phyloP scores from a whole-genome alignment of 2,888 invertebrate genomes.

The Drosophila crucigera region DNA sequence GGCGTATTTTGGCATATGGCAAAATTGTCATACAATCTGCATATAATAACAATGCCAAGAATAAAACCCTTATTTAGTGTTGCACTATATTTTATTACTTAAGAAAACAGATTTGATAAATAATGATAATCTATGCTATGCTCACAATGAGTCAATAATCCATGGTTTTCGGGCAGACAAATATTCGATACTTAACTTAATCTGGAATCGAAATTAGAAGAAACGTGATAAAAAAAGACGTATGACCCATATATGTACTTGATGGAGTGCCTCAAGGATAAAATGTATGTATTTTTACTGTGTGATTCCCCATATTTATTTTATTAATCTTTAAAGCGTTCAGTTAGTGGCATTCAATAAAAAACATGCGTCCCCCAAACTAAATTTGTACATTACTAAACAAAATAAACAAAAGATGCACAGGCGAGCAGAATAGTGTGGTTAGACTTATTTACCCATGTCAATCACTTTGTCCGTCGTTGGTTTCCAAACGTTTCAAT shows the following conservation, averaged over 20 bases:
- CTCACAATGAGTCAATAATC: neutral
- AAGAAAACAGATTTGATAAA: neutral
- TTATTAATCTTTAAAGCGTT: constrained; percentile 16
- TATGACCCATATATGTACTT: neutral
- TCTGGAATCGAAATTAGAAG: neutral
- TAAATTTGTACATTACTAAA: neutral
- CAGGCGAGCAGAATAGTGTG: constrained; percentile 11
- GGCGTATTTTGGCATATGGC: neutral
- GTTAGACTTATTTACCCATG: constrained; percentile 57
- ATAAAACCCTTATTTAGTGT: too few species aligned
- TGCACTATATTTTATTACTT: neutral
- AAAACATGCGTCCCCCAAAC: neutral
- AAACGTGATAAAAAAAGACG: neutral
- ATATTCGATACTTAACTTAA: neutral
- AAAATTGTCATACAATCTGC: too few species aligned
- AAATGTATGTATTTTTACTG: neutral
- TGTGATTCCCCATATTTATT: neutral
- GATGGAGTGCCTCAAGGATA: neutral
- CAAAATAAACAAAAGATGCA: constrained; percentile 1
- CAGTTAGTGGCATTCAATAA: constrained; percentile 1
- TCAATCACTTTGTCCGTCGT: constrained; percentile 46
- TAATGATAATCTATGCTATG: neutral
- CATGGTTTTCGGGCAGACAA: neutral
- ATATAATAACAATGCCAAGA: too few species aligned
- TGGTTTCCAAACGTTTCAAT: constrained; percentile 32